These are phyloP conservation scores for Ceyx erithaca DNA, from an alignment of 2,797 vertebrate genomes.

Conservation along the genomic window DNA sequence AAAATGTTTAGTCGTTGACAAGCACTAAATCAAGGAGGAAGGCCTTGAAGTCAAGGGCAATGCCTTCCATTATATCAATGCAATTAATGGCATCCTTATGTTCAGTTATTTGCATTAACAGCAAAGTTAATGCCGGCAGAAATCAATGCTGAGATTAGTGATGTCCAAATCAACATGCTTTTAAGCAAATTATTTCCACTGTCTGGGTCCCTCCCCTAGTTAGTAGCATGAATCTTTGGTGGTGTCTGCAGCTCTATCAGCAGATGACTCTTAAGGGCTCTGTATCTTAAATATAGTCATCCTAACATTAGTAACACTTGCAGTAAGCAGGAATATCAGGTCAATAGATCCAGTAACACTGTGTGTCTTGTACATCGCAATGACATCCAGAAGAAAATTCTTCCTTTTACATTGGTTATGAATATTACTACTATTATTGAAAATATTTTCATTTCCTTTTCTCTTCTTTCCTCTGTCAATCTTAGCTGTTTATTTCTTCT, in stretches of 20 bases:
- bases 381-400: background rate
- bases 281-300: constrained; percentile 36
- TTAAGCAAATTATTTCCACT: constrained; percentile 73
- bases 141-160: constrained; percentile 65
- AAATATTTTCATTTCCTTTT: background rate
- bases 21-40: constrained; percentile 41
- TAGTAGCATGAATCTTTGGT: constrained; percentile 49
- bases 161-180: constrained; percentile 70
- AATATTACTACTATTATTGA: background rate
- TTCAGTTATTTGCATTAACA: constrained; percentile 70
- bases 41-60: constrained; percentile 43
- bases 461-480: background rate
- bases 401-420: background rate
- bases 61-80: constrained; percentile 68
- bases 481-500: background rate
- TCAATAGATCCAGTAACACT: constrained; percentile 4
- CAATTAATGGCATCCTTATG: constrained; percentile 66
- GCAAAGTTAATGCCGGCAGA: constrained; percentile 63
- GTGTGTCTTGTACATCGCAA: background rate
- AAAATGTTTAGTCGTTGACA: constrained; percentile 20
- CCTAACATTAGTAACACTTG: background rate
- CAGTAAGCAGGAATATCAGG: constrained; percentile 37
- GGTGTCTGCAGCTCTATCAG: constrained; percentile 47
- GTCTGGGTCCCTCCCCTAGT: constrained; percentile 19
- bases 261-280: constrained; percentile 6